Conservation (phyloP, 53 echinoderm and acorn worm species). For the Glandiceps talaboti region DNA sequence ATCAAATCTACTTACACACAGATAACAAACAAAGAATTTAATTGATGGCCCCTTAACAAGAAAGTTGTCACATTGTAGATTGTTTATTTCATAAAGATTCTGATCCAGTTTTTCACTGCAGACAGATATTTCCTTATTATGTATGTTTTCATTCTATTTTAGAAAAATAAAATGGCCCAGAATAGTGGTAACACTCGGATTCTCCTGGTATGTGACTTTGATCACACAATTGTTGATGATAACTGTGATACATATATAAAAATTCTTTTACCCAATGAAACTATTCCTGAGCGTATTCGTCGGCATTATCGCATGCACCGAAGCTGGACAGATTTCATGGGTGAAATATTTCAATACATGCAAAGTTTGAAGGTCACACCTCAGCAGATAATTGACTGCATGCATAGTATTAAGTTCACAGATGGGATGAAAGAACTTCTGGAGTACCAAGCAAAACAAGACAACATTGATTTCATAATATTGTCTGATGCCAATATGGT, state of each 20-base stretch:
- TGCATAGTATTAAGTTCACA: constrained; percentile 40
- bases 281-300: constrained; percentile 34
- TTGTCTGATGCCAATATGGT: constrained; percentile 72
- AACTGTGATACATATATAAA: constrained; percentile 73
- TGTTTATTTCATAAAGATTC: too few relatives aligned
- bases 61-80: too few relatives aligned
- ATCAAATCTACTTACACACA: too few relatives aligned
- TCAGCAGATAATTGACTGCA: constrained; percentile 27
- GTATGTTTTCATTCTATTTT: too few relatives aligned
- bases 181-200: neutral
- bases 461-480: constrained; percentile 45
- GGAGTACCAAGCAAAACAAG: constrained; percentile 26
- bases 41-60: too few relatives aligned
- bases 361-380: constrained; percentile 27
- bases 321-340: constrained; percentile 76
- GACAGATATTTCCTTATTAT: constrained; percentile 9
- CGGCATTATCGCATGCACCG: constrained; percentile 33
- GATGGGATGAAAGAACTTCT: constrained; percentile 66
- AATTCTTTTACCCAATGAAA: constrained; percentile 40
- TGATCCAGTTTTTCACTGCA: neutral
- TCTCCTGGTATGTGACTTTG: constrained; percentile 68
- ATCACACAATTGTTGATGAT: constrained; percentile 76
- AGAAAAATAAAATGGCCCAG: neutral
- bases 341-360: constrained; percentile 51
- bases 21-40: too few relatives aligned